phyloP scores from a whole-genome alignment of 2,113 vertebrate species.

The Grantiella picta region DNA sequence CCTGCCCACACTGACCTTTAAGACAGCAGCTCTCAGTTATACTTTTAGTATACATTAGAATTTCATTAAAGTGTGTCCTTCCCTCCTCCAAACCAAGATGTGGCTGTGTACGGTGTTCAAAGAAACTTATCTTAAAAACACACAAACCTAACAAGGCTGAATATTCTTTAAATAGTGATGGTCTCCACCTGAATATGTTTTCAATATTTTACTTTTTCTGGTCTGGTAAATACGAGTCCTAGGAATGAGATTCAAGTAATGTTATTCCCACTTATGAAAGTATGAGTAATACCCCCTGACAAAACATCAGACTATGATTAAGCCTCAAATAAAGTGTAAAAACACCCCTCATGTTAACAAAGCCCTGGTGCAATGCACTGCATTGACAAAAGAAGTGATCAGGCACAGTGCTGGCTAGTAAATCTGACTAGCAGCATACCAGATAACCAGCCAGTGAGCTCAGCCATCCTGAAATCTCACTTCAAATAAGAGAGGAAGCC shows the following conservation, averaged over 20 bases:
- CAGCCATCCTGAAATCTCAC: not conserved
- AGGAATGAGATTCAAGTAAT: not conserved
- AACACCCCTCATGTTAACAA: not conserved
- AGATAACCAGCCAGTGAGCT: not conserved
- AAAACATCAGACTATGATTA: conserved; percentile 43
- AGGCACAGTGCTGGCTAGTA: not conserved
- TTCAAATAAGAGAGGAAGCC: not conserved
- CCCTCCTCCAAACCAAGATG: not conserved
- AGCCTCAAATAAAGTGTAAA: conserved; percentile 11
- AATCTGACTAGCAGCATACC: not conserved
- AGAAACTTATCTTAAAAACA: not conserved
- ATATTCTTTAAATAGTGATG: not conserved
- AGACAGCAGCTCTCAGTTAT: not conserved
- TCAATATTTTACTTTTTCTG: not conserved
- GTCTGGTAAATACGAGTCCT: not conserved
- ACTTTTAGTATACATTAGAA: not conserved
- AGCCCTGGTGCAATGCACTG: not conserved
- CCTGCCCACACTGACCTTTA: conserved; percentile 25
- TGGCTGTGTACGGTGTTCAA: not conserved
- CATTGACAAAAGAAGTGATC: not conserved
- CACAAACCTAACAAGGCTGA: not conserved
- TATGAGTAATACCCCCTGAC: conserved; percentile 32
- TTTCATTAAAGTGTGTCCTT: not conserved
- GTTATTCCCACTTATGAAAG: not conserved
- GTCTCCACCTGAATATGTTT: not conserved